A percentile compares a stretch with the other conserved stretches of the same genome.
phyloP scores from a whole-genome alignment of 1,140 invertebrate genomes.

The Lethocerus indicus region DNA sequence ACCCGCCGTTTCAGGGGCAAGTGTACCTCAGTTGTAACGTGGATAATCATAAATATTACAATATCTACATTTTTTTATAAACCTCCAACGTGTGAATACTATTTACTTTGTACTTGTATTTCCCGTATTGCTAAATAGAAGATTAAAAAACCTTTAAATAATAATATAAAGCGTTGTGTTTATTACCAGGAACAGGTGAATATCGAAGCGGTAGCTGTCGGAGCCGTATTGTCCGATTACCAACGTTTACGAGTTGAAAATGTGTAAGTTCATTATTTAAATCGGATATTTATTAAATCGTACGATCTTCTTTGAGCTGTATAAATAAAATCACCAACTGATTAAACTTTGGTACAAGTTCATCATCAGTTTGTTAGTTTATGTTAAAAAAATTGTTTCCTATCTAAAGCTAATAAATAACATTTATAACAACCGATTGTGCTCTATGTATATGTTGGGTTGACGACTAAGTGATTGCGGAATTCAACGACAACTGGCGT shows the following conservation, averaged over 20 bases:
- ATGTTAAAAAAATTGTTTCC: no score
- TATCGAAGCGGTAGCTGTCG: conserved; percentile 85
- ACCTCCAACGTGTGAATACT: neutral
- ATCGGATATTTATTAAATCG: conserved; percentile 5
- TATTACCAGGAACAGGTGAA: conserved; percentile 51
- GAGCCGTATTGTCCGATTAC: conserved; percentile 95
- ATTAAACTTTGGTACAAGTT: no score
- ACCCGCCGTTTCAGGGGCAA: no score
- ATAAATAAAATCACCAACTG: no score
- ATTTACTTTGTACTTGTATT: neutral
- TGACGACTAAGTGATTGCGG: no score
- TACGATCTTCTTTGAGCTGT: no score
- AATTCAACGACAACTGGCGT: no score
- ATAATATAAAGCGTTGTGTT: conserved; percentile 9
- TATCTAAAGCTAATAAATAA: no score
- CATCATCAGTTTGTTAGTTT: no score
- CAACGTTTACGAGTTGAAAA: conserved; percentile 94
- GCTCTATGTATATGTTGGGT: no score
- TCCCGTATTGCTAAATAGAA: neutral
- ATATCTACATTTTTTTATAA: conserved; percentile 3
- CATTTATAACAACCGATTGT: no score
- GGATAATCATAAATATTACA: neutral
- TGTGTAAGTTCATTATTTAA: conserved; percentile 55
- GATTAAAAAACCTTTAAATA: neutral
- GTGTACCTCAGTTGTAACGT: no score